phyloP scores from a whole-genome alignment of 2,888 invertebrate genomes.

The Aporophyla lueneburgensis region DNA sequence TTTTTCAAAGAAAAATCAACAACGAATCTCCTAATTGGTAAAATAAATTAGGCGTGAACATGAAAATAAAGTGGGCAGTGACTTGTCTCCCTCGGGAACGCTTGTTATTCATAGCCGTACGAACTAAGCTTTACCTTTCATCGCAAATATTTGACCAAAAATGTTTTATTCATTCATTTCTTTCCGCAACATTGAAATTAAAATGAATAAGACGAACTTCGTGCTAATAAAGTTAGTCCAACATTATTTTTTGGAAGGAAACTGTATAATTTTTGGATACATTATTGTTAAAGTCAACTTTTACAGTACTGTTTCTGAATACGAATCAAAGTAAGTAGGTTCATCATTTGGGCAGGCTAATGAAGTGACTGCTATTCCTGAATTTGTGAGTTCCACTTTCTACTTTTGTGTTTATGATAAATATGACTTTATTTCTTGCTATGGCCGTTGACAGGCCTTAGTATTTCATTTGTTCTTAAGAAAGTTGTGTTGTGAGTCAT shows the following conservation, averaged over 20 bases:
- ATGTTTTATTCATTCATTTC: slow-evolving; percentile 76
- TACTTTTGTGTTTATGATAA: neutral
- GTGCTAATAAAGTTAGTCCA: slow-evolving; percentile 65
- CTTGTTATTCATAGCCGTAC: slow-evolving; percentile 67
- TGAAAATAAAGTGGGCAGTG: slow-evolving; percentile 61
- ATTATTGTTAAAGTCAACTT: slow-evolving; percentile 52
- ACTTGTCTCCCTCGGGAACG: slow-evolving; percentile 42
- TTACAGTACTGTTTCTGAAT: slow-evolving; percentile 39
- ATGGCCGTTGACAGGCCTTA: neutral
- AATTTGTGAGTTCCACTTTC: slow-evolving; percentile 4
- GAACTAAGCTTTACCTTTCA: slow-evolving; percentile 66
- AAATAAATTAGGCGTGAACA: slow-evolving; percentile 61
- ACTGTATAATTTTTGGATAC: slow-evolving; percentile 65
- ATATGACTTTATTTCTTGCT: neutral
- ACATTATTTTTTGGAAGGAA: slow-evolving; percentile 57
- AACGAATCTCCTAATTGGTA: slow-evolving; percentile 55
- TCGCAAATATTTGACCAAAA: slow-evolving; percentile 72
- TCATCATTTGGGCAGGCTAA: slow-evolving; percentile 24
- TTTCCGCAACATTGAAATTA: slow-evolving; percentile 70
- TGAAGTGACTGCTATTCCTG: neutral
- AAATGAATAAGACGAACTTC: slow-evolving; percentile 66
- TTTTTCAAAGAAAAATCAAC: slow-evolving; percentile 48
- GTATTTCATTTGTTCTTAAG: neutral
- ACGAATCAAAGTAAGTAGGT: slow-evolving; percentile 38
- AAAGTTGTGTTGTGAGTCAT: neutral